These are phyloP conservation scores for Nomia melanderi DNA, from an alignment of 1,140 invertebrate species.

Conservation along the genomic window DNA sequence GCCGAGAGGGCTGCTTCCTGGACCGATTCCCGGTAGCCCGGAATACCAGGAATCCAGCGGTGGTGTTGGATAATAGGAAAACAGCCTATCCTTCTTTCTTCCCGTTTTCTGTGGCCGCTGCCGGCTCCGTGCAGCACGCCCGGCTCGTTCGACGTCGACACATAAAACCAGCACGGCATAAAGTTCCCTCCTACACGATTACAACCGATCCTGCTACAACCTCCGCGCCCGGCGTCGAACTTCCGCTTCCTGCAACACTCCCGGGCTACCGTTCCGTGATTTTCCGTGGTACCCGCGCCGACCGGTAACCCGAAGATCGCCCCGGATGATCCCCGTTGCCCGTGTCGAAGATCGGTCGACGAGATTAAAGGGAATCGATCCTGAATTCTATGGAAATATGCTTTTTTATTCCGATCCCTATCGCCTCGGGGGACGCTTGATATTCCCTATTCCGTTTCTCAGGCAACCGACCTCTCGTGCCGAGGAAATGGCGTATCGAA, in stretches of 20 bases:
- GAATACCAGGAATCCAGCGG: constrained; percentile 37
- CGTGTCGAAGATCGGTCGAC: constrained; percentile 37
- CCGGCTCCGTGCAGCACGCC: neutral
- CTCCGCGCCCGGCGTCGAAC: neutral
- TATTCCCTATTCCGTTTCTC: constrained; percentile 40
- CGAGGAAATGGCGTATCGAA: neutral
- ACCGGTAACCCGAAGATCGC: constrained; percentile 6
- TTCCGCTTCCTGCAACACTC: constrained; percentile 49
- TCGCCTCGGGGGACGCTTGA: constrained; percentile 1
- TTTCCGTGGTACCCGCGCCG: neutral
- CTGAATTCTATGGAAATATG: constrained; percentile 44
- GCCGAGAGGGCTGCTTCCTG: constrained; percentile 55
- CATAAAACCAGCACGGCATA: constrained; percentile 51
- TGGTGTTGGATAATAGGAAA: constrained; percentile 54
- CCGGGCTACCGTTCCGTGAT: constrained; percentile 33
- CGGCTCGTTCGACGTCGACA: constrained; percentile 22
- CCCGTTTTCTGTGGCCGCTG: neutral
- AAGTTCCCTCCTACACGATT: constrained; percentile 44
- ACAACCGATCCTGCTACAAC: constrained; percentile 24
- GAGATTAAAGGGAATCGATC: constrained; percentile 38
- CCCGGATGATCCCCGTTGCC: constrained; percentile 27
- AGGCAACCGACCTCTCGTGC: neutral
- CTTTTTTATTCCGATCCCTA: constrained; percentile 39
- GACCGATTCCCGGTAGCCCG: constrained; percentile 31
- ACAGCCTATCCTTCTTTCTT: constrained; percentile 37